These are phyloP conservation scores for Lagopus muta DNA, from an alignment of 2,113 vertebrate species.

Conservation along the genomic window DNA sequence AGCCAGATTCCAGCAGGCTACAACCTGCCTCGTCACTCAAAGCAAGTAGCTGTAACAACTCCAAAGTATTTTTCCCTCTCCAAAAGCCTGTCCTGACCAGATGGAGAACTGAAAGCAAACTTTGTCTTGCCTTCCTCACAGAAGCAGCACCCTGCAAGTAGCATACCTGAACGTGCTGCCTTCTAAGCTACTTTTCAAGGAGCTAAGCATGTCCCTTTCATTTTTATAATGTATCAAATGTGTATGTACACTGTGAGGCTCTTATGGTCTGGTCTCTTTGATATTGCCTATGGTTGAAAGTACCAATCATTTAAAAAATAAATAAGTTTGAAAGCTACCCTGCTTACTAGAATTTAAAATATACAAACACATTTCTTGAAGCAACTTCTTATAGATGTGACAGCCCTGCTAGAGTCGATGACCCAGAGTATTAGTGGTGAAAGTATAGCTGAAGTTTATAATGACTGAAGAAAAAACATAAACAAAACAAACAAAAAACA, in stretches of 20 bases:
- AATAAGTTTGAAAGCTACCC: constrained; percentile 20
- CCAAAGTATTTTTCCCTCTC: not conserved
- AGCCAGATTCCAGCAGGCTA: not conserved
- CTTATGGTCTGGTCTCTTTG: not conserved
- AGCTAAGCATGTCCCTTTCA: not conserved
- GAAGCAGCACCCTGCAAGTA: not conserved
- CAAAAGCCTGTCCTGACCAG: not conserved
- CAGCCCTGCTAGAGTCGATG: constrained; percentile 58
- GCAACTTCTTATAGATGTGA: constrained; percentile 53
- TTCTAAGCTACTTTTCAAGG: not conserved
- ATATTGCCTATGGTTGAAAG: not conserved
- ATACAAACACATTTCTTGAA: constrained; percentile 25
- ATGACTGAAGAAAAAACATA: constrained; percentile 34
- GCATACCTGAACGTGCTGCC: not conserved
- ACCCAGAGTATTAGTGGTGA: constrained; percentile 65
- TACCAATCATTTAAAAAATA: not conserved
- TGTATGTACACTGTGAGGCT: not conserved
- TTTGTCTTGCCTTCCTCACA: not conserved
- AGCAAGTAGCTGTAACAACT: not conserved
- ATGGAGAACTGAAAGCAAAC: not conserved
- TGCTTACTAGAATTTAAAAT: constrained; percentile 16
- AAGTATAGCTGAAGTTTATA: constrained; percentile 65
- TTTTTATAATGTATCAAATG: rapidly evolving
- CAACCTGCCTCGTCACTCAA: not conserved
- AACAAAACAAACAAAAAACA: not conserved